These are phyloP conservation scores for Tetheella fluctuosa DNA, from an alignment of 2,888 invertebrate species.

Conservation along the genomic window DNA sequence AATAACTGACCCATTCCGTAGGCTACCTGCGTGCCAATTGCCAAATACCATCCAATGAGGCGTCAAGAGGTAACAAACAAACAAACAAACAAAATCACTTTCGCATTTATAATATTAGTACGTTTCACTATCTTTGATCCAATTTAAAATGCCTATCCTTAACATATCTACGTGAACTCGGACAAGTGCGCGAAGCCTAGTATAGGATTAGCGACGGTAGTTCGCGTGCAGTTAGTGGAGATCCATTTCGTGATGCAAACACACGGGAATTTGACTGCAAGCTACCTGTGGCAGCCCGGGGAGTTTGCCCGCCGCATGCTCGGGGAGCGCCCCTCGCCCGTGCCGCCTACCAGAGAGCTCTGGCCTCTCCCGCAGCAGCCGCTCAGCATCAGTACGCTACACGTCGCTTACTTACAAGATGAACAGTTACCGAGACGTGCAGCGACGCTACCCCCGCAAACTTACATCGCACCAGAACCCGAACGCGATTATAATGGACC, in stretches of 20 bases:
- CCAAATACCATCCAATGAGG: too few relatives aligned
- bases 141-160: slow-evolving; percentile 64
- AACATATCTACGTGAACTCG: slow-evolving; percentile 67
- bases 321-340: slow-evolving; percentile 75
- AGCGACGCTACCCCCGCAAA: slow-evolving; percentile 64
- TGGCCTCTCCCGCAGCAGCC: slow-evolving; percentile 72
- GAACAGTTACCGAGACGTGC: slow-evolving; percentile 62
- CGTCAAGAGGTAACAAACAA: too few relatives aligned
- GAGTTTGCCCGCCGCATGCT: slow-evolving; percentile 76
- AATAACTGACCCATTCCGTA: too few relatives aligned
- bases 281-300: slow-evolving; percentile 80
- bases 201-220: slow-evolving; percentile 72
- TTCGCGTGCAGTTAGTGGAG: slow-evolving; percentile 63
- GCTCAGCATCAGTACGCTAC: slow-evolving; percentile 76
- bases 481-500: slow-evolving; percentile 52
- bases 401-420: slow-evolving; percentile 73
- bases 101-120: too few relatives aligned
- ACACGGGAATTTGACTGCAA: slow-evolving; percentile 77
- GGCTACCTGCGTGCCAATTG: too few relatives aligned
- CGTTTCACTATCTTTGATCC: slow-evolving; percentile 60
- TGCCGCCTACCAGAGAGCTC: slow-evolving; percentile 74
- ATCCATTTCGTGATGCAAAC: slow-evolving; percentile 72
- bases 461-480: slow-evolving; percentile 51
- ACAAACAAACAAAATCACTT: too few relatives aligned
- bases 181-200: slow-evolving; percentile 73